Evolutionary conservation across 2,113 vertebrate genomes (phyloP).

Genomic region (Microcebus lehilahytsara): DNA sequence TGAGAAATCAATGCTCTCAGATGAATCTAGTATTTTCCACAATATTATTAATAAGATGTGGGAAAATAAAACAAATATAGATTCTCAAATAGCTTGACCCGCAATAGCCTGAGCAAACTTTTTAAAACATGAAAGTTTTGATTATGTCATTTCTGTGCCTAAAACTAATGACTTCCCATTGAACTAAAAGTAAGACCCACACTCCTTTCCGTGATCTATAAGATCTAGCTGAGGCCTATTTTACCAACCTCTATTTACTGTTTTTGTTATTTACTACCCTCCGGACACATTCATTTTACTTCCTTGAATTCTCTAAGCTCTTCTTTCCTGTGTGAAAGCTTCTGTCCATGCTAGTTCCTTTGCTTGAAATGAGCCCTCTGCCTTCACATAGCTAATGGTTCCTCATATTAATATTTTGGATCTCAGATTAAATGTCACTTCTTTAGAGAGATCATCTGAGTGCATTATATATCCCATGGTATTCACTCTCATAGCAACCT

Average conservation of each 20-base stretch:
- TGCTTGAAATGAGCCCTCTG: neutral
- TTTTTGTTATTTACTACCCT: neutral
- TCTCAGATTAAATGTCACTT: slow-evolving; percentile 8
- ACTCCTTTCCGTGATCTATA: neutral
- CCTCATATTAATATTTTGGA: neutral
- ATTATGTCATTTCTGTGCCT: neutral
- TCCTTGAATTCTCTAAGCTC: neutral
- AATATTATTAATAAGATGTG: neutral
- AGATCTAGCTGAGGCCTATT: neutral
- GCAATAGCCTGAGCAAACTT: neutral
- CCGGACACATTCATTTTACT: neutral
- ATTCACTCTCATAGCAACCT: neutral
- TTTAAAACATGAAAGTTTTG: neutral
- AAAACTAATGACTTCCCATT: neutral
- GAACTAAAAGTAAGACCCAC: neutral
- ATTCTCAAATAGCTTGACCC: neutral
- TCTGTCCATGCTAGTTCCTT: neutral
- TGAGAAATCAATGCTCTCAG: neutral
- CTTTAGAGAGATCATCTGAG: neutral
- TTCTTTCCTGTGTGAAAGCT: neutral
- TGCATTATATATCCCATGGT: neutral
- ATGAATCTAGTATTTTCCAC: neutral
- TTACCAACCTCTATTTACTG: neutral
- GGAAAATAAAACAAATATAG: neutral
- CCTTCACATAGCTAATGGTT: neutral